Evolutionary conservation across 2,797 vertebrate species (phyloP).

Genomic region (Selene dorsalis): DNA sequence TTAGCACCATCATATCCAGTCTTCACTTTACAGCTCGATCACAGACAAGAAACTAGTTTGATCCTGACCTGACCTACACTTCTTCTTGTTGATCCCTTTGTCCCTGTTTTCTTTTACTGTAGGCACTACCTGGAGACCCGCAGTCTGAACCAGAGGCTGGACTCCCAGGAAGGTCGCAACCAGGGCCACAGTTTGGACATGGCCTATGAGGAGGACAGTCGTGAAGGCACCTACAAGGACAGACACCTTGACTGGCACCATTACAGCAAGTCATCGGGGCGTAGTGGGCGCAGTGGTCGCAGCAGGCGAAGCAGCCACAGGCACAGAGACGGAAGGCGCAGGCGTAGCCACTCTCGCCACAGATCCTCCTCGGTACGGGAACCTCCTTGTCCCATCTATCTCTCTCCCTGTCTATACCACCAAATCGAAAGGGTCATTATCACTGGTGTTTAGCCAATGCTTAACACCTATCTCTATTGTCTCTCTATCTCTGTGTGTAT

Average conservation of each 20-base stretch:
- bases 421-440: slow-evolving; percentile 67
- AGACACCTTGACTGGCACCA: slow-evolving; percentile 90
- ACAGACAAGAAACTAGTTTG: slow-evolving; percentile 12
- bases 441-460: slow-evolving; percentile 72
- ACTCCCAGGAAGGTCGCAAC: slow-evolving; percentile 81
- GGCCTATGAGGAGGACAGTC: slow-evolving; percentile 82
- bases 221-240: slow-evolving; percentile 63
- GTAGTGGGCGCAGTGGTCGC: slow-evolving; percentile 87
- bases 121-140: slow-evolving; percentile 92
- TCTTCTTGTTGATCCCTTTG: slow-evolving; percentile 30
- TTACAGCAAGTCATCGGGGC: slow-evolving; percentile 95
- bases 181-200: slow-evolving; percentile 83
- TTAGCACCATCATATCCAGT: slow-evolving; percentile 35
- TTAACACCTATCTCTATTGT: slow-evolving; percentile 62
- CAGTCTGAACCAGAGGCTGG: slow-evolving; percentile 88
- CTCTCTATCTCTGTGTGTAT: slow-evolving; percentile 58
- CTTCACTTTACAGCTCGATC: slow-evolving; percentile 52
- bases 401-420: slow-evolving; percentile 54
- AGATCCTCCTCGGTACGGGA: slow-evolving; percentile 91
- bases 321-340: slow-evolving; percentile 78
- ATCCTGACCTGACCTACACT: background rate
- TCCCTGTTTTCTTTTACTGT: slow-evolving; percentile 28
- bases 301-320: slow-evolving; percentile 82
- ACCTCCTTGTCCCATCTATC: slow-evolving; percentile 25
- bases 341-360: slow-evolving; percentile 83